Evolutionary conservation across 2,888 invertebrate genomes (phyloP), one percentile per base, ranked within the genome.

Genomic region (Zaprionus lineosus): DNA sequence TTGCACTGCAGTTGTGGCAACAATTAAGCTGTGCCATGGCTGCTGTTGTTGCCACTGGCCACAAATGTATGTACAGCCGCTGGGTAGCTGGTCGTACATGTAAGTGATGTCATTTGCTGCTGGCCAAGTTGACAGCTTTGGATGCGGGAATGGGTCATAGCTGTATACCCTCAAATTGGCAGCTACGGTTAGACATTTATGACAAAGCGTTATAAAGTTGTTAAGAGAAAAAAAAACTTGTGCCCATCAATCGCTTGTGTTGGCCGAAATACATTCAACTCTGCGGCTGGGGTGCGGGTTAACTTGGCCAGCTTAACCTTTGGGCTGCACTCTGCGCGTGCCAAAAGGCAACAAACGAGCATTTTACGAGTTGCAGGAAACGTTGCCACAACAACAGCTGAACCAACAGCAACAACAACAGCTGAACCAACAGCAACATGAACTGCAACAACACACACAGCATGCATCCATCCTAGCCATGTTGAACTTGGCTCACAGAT

Each of bases 301-400:
- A 81, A 84, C 63, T 69, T 70, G 83, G 33, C 34, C 74, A 77
- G 65, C 78, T 78, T 78, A 78, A 78, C 78, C 78, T 78, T 76
- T 63, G 15, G 53, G 55, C 61, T 84, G 64, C 63, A 47, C 79
- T 82, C 73, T 84, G 86, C 81, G 81, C 81, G 81, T 81, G 81
- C 81, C 81, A 81, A 86, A 86, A 66, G 75, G 74, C 81, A 77
- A 84, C 86, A 84, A 86, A 81, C 86, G 84, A 84, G 83, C 79
- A 71, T 74, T 78, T 82, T 78, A 77, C 83, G 85, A 75, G 65
- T 58, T 48, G 67, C 78, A 59, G 72, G 63, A 71, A 67, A 82
- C 68, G 69, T 60, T 60, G 75, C 74, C 39, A 41, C 56, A 59
- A 33, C 29, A 41, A 1, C 47, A 60, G n/a, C n/a, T n/a, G n/a